Conservation (phyloP, 2,888 invertebrate genomes). For the Stomorhina lunata region DNA sequence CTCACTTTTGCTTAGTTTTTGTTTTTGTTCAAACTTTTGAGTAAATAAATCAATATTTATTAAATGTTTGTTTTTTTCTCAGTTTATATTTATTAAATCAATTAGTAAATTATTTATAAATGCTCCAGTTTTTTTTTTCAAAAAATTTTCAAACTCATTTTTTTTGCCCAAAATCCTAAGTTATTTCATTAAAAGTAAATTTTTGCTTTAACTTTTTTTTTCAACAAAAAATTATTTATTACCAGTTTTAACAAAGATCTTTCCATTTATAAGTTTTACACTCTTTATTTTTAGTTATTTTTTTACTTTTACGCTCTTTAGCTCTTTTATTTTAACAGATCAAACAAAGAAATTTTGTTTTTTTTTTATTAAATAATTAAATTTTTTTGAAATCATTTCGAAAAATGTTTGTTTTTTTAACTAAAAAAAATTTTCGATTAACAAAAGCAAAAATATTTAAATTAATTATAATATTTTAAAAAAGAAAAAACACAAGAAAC, state of each 20-base stretch:
- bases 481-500: neutral
- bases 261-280: too few species aligned
- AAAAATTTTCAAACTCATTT: neutral
- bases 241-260: too few species aligned
- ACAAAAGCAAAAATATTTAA: slow-evolving; percentile 37
- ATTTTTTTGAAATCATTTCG: slow-evolving; percentile 3
- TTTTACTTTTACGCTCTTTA: too few species aligned
- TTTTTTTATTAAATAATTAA: neutral
- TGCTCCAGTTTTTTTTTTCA: slow-evolving; percentile 45
- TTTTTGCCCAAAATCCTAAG: neutral
- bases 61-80: slow-evolving; percentile 20
- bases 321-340: too few species aligned
- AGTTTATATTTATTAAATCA: slow-evolving; percentile 53
- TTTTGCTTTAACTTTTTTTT: too few species aligned
- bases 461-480: slow-evolving; percentile 10
- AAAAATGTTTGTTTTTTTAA: slow-evolving; percentile 22
- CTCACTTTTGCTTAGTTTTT: neutral
- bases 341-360: neutral
- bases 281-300: too few species aligned
- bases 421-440: slow-evolving; percentile 16
- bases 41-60: slow-evolving; percentile 18
- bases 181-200: neutral
- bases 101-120: slow-evolving; percentile 50
- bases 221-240: too few species aligned
- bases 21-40: neutral